These are phyloP conservation scores for Acanthiza pusilla DNA, from an alignment of 2,797 vertebrate species.

Conservation along the genomic window DNA sequence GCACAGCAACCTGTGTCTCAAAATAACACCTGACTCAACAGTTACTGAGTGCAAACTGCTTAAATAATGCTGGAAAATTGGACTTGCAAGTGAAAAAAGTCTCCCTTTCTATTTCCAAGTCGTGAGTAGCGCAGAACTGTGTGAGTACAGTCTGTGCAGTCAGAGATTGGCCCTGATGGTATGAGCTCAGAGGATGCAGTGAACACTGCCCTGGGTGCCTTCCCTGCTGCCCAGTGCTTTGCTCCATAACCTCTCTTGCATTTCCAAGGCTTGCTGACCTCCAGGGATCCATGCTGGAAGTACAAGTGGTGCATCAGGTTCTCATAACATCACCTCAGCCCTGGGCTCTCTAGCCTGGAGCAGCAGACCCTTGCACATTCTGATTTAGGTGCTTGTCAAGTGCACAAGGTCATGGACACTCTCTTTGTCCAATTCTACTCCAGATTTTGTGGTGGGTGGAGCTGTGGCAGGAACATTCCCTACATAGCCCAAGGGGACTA, in stretches of 20 bases:
- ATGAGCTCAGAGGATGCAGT: background rate
- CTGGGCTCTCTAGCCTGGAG: background rate
- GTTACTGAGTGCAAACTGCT: background rate
- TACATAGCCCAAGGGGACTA: background rate
- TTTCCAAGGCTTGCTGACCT: background rate
- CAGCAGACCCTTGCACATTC: background rate
- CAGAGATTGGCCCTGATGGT: background rate
- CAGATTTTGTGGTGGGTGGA: background rate
- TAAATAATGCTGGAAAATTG: background rate
- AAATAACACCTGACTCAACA: background rate
- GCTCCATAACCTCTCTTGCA: background rate
- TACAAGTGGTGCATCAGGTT: background rate
- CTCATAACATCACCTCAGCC: background rate
- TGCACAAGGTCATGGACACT: background rate
- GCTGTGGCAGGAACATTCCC: background rate
- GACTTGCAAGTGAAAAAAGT: background rate
- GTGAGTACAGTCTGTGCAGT: fast-evolving
- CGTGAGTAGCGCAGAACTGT: background rate
- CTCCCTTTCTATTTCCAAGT: background rate
- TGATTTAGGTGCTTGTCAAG: background rate
- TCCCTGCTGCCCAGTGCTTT: background rate
- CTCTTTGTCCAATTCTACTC: background rate
- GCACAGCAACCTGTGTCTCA: background rate
- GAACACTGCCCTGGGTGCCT: background rate
- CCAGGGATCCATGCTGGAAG: background rate